Evolutionary conservation across 2,888 invertebrate species (phyloP).

Genomic region (Drosophila tripunctata): DNA sequence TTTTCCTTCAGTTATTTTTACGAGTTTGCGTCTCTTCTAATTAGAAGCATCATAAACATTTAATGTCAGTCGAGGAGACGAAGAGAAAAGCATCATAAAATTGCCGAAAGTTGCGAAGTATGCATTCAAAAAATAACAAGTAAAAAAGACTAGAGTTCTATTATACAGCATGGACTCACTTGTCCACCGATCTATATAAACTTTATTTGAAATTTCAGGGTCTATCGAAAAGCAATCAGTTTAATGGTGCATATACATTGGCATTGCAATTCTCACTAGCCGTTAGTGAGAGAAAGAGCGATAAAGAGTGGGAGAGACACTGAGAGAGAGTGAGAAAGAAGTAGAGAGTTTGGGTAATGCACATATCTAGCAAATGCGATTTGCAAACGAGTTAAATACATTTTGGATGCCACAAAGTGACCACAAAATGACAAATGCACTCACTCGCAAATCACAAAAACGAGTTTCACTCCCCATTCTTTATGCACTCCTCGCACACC

Average conservation of each 20-base stretch:
- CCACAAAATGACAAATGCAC: conserved; percentile 67
- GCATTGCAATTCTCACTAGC: neutral
- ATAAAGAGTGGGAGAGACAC: neutral
- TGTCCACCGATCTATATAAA: no score
- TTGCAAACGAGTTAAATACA: conserved; percentile 55
- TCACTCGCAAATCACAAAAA: conserved; percentile 14
- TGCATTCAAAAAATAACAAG: no score
- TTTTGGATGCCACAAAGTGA: conserved; percentile 62
- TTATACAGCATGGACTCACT: neutral
- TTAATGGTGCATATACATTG: conserved; percentile 9
- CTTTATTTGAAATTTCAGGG: no score
- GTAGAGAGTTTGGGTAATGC: neutral
- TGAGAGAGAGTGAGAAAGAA: neutral
- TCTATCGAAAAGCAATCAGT: conserved; percentile 16
- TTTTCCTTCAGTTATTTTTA: conserved; percentile 37
- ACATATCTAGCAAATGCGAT: conserved; percentile 40
- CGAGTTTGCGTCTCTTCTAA: conserved; percentile 52
- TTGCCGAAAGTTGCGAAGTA: neutral
- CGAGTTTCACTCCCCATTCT: no score
- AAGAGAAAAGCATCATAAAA: conserved; percentile 14
- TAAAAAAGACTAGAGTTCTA: no score
- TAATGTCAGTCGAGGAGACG: conserved; percentile 47
- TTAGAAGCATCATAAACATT: conserved; percentile 71
- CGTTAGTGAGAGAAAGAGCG: neutral
- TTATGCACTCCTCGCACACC: no score